phyloP scores from a whole-genome alignment of 2,113 vertebrate species.

The Cryptotis parvus region DNA sequence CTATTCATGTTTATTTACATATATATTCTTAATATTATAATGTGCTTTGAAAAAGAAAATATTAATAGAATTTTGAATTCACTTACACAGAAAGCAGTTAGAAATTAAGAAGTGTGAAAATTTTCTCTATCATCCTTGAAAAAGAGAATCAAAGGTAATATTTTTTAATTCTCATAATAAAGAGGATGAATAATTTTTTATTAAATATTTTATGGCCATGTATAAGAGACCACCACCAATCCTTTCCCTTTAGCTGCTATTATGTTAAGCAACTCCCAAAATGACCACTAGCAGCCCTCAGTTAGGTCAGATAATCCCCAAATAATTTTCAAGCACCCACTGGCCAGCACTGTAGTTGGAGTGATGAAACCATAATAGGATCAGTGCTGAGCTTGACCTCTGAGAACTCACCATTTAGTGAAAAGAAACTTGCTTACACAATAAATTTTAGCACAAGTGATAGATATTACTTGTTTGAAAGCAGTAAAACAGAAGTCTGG shows the following conservation, averaged over 20 bases:
- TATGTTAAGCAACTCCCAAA: background rate
- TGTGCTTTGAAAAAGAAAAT: slow-evolving; percentile 56
- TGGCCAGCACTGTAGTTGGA: background rate
- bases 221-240: background rate
- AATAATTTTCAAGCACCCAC: background rate
- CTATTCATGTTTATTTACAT: slow-evolving; percentile 51
- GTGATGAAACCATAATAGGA: background rate
- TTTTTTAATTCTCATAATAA: slow-evolving; percentile 29
- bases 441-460: background rate
- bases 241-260: background rate
- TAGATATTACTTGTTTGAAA: background rate
- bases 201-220: background rate
- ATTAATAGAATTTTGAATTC: slow-evolving; percentile 55
- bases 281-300: background rate
- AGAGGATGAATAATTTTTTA: background rate
- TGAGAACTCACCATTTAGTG: background rate
- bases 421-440: background rate
- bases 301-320: background rate
- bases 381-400: background rate
- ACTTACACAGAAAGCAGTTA: slow-evolving; percentile 2
- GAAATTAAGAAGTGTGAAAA: background rate
- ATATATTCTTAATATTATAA: slow-evolving; percentile 57
- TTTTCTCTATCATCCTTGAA: slow-evolving; percentile 30
- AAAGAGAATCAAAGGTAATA: slow-evolving; percentile 26
- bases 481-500: background rate